Percentiles rank a stretch among this genome's conserved stretches.
These are phyloP conservation scores for Akabosia matsudoensis DNA, from an alignment of 1,140 invertebrate genomes.

Conservation along the genomic window DNA sequence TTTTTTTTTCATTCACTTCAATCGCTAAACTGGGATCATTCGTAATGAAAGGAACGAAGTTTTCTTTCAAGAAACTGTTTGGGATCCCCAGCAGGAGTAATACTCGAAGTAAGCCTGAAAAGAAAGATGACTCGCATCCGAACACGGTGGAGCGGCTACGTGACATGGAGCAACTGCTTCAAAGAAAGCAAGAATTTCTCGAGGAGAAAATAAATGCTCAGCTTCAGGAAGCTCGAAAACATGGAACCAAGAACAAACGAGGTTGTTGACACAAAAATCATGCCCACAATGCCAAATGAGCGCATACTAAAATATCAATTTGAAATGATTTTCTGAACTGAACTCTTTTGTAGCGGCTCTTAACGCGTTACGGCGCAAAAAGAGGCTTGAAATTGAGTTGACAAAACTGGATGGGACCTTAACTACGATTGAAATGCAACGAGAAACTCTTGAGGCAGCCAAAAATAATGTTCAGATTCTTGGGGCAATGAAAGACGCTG, in stretches of 20 bases:
- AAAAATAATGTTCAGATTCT: constrained; percentile 12
- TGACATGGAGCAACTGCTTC: constrained; percentile 62
- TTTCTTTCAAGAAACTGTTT: neutral
- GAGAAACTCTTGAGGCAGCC: neutral
- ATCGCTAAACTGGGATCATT: too few species aligned
- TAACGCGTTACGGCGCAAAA: neutral
- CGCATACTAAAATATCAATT: too few species aligned
- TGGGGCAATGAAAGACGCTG: constrained; percentile 15
- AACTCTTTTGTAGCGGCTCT: too few species aligned
- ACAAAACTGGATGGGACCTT: neutral
- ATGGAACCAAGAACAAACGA: constrained; percentile 63
- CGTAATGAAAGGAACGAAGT: too few species aligned
- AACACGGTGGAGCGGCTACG: constrained; percentile 61
- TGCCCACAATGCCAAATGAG: too few species aligned
- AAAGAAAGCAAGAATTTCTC: constrained; percentile 63
- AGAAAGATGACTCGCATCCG: constrained; percentile 56
- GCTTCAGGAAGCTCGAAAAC: constrained; percentile 57
- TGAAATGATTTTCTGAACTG: too few species aligned
- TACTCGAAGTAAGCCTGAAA: constrained; percentile 10
- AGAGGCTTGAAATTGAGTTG: neutral
- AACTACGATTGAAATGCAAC: constrained; percentile 12
- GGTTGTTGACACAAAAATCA: neutral
- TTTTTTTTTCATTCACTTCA: too few species aligned
- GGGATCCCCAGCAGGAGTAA: neutral
- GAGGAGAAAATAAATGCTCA: constrained; percentile 63